Base-by-base conservation (phyloP, 2,113 vertebrate genomes). In the Cheilinus undulatus region DNA sequence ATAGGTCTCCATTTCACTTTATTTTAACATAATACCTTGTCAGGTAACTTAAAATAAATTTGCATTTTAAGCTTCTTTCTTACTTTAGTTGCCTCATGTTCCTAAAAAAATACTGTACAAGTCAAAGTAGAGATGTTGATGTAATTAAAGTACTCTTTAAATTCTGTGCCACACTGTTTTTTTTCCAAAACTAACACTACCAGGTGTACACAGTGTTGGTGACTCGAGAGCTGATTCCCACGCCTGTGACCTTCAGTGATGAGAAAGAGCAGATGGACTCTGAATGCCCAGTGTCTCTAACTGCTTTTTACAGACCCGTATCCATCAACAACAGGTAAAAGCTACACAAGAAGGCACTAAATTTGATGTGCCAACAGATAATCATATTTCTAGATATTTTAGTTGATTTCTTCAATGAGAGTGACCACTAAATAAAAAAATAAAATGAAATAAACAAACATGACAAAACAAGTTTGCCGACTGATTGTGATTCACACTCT, bases 281-380 rank as follows among this genome's bases (percentile, higher is more conserved):
- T 60, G 91, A 94, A 75, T 93, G 92, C 60, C 86, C 91, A 14
- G 60, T 93, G 13, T 90, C 90, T 3, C 82, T 92, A 42, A 91
- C 51, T 50, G 88, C 89, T 52, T 84, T 94, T 36, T 91, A 93
- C 58, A 87, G 87, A 58, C 92, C 92, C 0, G 53, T 91, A 8
- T 94, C 92, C 22, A 78, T 93, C 65, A 88, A 70, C 51, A 65
- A 74, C 57, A 94, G 92, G 93, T 93, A 70, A 77, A 64, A 46
- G 22, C 20, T 30, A 1, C 57, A 32, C 19, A 20, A 28, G 51
- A 52, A 52, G 7, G 52, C 20, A 51, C 5, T 23, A 6, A 4
- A 50, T 20, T 36, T 24, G 27, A 13, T 23, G 32, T 20, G 2
- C 10, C 32, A 13, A 27, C 3, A 42, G 40, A 6, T 42, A 17